Evolutionary conservation across 53 echinoderm and acorn worm genomes (phyloP), one percentile per base, ranked within the genome.

Genomic region (Mesocentrotus franciscanus): DNA sequence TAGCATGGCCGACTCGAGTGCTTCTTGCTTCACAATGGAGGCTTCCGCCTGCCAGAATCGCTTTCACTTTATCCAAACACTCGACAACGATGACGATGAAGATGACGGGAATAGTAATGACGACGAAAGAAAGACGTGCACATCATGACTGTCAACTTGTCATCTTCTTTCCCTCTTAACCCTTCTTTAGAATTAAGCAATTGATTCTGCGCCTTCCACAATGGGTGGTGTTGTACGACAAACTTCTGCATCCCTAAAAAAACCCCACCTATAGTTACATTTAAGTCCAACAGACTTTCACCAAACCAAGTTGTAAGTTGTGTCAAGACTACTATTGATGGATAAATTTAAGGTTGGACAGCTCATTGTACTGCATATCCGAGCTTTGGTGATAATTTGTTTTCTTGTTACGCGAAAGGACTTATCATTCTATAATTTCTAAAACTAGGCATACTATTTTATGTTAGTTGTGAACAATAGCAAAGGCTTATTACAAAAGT

Each of bases 31-130:
- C 92, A 42, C 62, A 49, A 74, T 64, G 71, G 49, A 57, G 56
- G 14, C 92, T 92, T 92, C 92, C 71, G 71, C 26, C 92, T 27
- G 24, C 49, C 92, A 68, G 92, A 49, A 92, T 92, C 92, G 92
- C 26, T 92, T 92, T 92, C 92, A 92, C 92, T 49, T 92, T 92
- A 92, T 92, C 92, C 70, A 92, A 92, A 92, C 92, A 92, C 92
- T 92, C 92, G 93, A 93, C 81, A 61, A 93, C 35, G 93, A 93
- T 93, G 79, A 17, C 35, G 79, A 93, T 30, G 93, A 79, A 20
- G 93, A 79, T 93, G 93, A 57, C 61, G 78, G 27, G 78, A 81
- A 93, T 93, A 35, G 42, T 81, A 81, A 93, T 93, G n/a, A 75
- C 57, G 12, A 29, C 34, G n/a, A 39, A 24, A 68, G 81, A 36